Evolutionary conservation across 2,888 invertebrate species (phyloP).

Genomic region (Cheilosia vulpina): DNA sequence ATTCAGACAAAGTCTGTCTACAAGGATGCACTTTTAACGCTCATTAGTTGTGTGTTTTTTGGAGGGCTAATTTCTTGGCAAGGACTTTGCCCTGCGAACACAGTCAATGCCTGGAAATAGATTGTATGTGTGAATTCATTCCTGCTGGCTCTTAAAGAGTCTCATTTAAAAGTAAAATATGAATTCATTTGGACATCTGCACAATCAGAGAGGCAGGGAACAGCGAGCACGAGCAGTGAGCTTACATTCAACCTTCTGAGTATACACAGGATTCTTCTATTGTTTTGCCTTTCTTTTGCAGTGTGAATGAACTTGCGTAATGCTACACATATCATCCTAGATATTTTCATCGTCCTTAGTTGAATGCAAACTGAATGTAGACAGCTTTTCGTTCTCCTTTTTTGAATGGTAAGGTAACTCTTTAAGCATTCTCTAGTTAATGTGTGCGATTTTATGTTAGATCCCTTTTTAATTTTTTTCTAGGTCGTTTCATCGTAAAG

Average conservation of each 20-base stretch:
- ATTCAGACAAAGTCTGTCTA: slow-evolving; percentile 14
- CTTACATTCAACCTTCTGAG: slow-evolving; percentile 20
- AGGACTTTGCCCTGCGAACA: slow-evolving; percentile 25
- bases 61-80: slow-evolving; percentile 56
- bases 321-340: neutral
- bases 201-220: neutral
- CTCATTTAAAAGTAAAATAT: too few species aligned
- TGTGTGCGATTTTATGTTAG: too few species aligned
- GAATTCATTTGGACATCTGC: slow-evolving; percentile 49
- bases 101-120: slow-evolving; percentile 25
- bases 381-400: too few species aligned
- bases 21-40: slow-evolving; percentile 49
- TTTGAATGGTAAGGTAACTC: too few species aligned
- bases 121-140: neutral
- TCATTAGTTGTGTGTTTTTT: slow-evolving; percentile 60
- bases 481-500: too few species aligned
- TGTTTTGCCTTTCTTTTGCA: slow-evolving; percentile 47
- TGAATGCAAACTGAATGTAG: too few species aligned
- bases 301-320: slow-evolving; percentile 63
- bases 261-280: slow-evolving; percentile 37
- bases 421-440: too few species aligned
- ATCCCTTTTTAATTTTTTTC: too few species aligned
- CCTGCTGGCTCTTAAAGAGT: too few species aligned
- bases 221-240: too few species aligned
- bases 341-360: slow-evolving; percentile 27